Base-by-base conservation (phyloP, 2,888 invertebrate genomes). In the Calameuta filiformis region DNA sequence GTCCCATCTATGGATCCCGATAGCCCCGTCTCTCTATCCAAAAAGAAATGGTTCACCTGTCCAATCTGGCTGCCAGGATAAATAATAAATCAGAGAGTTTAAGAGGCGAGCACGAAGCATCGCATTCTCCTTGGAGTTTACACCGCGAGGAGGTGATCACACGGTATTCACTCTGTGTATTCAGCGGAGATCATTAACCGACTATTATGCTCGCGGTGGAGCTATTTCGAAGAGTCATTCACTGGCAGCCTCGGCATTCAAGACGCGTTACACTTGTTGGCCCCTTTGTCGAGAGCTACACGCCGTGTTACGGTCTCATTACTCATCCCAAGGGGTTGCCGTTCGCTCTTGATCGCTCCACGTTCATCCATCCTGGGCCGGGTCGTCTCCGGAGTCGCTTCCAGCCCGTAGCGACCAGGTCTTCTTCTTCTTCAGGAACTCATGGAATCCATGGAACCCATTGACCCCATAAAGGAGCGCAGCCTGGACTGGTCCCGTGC, bases 11-110 rank as follows among this genome's bases (percentile, higher is more conserved):
- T 15, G 40, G 40, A 83, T 76, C 56, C 76, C 34, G 74, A 35
- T 56, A 35, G 78, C 71, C 74, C 75, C n/a, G 78, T 80, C 78
- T 56, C 23, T 40, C 33, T 33, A 23, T 40, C 40, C 1, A 73
- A n/a, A 71, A 75, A 80, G 79, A 79, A 82, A 79, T 83, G 81
- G 84, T 86, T 83, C 87, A 87, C 87, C 87, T 87, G 87, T 87
- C 87, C 79, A 83, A 69, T 30, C 31, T 15, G 30, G 80, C 84
- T 86, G 83, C 79, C 75, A 81, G 81, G 79, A 75, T 78, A 81
- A 76, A 86, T 83, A 82, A 87, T 87, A 87, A 87, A 87, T 87
- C 87, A 87, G 82, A 76, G 82, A 80, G 84, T 85, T 85, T 85
- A 84, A 84, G 82, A 81, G 73, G 34, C 75, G 31, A 35, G 75